These are phyloP conservation scores for Ahaetulla prasina DNA, from an alignment of 2,113 vertebrate genomes.

Conservation along the genomic window DNA sequence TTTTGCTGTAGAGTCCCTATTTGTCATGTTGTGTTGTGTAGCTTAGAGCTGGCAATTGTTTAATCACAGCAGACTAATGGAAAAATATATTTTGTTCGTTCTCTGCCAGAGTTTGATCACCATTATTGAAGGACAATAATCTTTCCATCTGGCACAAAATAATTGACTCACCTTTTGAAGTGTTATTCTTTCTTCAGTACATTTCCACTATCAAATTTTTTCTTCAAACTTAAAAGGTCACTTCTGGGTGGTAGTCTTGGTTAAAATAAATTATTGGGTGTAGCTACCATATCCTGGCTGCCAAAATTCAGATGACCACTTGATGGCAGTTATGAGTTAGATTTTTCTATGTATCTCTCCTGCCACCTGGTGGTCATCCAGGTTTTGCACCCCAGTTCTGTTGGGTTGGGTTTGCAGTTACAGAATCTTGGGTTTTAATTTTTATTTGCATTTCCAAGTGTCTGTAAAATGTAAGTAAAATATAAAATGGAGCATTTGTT, in stretches of 20 bases:
- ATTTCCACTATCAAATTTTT: not conserved
- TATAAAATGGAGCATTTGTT: too few species aligned
- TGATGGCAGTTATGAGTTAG: not conserved
- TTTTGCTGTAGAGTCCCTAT: not conserved
- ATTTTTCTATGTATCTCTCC: not conserved
- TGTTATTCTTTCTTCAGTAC: not conserved
- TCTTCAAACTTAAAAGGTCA: not conserved
- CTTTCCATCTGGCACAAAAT: constrained; percentile 7
- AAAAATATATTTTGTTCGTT: not conserved
- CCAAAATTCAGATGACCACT: not conserved
- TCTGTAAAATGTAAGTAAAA: not conserved
- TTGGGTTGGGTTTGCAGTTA: not conserved
- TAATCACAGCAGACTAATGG: not conserved
- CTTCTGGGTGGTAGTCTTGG: not conserved
- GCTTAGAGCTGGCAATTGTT: not conserved
- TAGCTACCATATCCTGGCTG: not conserved
- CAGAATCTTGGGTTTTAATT: constrained; percentile 2
- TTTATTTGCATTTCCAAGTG: not conserved
- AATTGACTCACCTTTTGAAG: constrained; percentile 5
- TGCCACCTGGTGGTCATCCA: not conserved
- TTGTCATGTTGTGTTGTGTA: not conserved
- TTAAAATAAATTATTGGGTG: constrained; percentile 2
- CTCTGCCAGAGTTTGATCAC: not conserved
- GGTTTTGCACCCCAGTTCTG: not conserved
- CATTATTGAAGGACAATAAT: not conserved